A percentile compares a stretch with the other conserved stretches of the same genome.
phyloP scores from a whole-genome alignment of 1,140 invertebrate species.

The Drosophila ironensis region DNA sequence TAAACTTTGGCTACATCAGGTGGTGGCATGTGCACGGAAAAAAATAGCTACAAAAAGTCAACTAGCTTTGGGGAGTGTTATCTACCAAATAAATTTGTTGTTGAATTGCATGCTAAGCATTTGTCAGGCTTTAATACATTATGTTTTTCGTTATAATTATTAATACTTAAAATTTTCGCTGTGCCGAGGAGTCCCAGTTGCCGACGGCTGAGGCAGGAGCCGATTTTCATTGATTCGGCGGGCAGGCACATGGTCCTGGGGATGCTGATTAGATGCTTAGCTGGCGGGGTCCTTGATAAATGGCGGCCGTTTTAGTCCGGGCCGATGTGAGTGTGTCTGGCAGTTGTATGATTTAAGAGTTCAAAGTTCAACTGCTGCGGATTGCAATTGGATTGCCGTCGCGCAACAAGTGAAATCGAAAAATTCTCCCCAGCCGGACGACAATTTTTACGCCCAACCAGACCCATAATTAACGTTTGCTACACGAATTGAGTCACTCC shows the following conservation, averaged over 20 bases:
- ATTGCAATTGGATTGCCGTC: background rate
- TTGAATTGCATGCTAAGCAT: no score
- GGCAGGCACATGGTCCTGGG: constrained; percentile 58
- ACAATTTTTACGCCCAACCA: constrained; percentile 42
- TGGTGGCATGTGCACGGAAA: background rate
- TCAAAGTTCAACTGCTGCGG: constrained; percentile 47
- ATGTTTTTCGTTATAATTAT: no score
- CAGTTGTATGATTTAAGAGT: constrained; percentile 66
- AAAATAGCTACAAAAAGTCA: background rate
- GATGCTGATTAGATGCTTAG: constrained; percentile 63
- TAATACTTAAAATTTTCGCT: background rate
- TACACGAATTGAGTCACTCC: constrained; percentile 3
- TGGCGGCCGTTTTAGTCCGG: constrained; percentile 48
- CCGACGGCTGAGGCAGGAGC: constrained; percentile 22
- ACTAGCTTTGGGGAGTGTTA: no score
- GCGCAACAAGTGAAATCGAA: constrained; percentile 36
- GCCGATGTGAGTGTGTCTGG: constrained; percentile 31
- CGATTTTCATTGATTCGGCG: constrained; percentile 67
- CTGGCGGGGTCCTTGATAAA: constrained; percentile 57
- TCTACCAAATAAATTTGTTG: no score
- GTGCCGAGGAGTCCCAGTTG: constrained; percentile 55
- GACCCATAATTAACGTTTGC: constrained; percentile 60
- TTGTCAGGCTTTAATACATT: no score
- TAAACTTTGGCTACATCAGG: constrained; percentile 1
- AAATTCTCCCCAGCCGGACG: background rate